These are phyloP conservation scores for Mesorhabditis spiculigera DNA, from an alignment of 2,888 invertebrate genomes.

Conservation along the genomic window DNA sequence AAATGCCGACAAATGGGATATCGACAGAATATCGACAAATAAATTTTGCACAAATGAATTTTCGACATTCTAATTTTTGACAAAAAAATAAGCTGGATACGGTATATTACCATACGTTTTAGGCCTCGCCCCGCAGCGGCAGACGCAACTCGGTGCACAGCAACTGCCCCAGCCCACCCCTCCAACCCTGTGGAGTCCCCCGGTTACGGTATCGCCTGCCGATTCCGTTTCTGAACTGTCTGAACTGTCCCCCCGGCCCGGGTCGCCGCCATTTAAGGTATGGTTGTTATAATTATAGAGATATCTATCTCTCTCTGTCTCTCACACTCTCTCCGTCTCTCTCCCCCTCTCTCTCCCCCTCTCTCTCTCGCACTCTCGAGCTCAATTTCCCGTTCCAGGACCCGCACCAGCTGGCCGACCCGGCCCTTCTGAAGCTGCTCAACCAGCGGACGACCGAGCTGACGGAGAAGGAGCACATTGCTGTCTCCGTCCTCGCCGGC, in stretches of 20 bases:
- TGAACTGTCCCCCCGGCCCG: conserved; percentile 6
- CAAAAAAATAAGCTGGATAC: no score
- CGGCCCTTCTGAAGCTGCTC: background rate
- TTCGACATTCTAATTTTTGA: no score
- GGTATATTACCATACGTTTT: no score
- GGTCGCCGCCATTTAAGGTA: conserved; percentile 7
- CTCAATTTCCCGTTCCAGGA: background rate
- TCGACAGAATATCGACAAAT: no score
- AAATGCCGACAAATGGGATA: no score
- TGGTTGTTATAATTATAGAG: no score
- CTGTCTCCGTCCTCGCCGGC: conserved; percentile 1
- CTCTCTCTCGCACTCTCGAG: no score
- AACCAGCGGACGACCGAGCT: conserved; percentile 5
- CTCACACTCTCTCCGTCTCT: no score
- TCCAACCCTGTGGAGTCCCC: background rate
- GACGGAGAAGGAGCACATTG: conserved; percentile 9
- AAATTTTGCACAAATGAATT: no score
- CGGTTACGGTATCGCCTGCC: background rate
- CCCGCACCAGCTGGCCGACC: conserved; percentile 6
- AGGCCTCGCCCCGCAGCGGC: background rate
- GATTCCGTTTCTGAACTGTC: conserved; percentile 7
- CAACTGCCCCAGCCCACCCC: conserved; percentile 5
- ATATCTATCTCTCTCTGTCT: no score
- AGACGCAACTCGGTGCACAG: background rate
- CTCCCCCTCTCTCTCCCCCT: no score